Percentiles rank a stretch among this genome's conserved stretches.
Evolutionary conservation across 2,888 invertebrate genomes (phyloP).

Genomic region (Sialis lutaria): DNA sequence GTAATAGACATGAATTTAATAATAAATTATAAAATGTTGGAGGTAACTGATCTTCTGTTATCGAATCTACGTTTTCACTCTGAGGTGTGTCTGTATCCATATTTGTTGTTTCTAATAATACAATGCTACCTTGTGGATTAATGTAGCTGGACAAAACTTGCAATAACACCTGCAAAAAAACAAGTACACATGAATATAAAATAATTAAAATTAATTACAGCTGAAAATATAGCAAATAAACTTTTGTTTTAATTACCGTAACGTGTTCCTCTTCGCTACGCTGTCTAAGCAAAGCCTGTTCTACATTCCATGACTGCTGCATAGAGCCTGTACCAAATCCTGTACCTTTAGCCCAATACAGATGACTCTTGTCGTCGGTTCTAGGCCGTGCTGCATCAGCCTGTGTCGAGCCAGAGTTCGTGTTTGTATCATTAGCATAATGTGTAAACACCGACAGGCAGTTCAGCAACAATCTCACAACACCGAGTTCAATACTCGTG

Average conservation of each 20-base stretch:
- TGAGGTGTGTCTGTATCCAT: constrained; percentile 22
- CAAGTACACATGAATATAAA: background rate
- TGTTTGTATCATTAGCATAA: constrained; percentile 36
- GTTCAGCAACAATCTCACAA: constrained; percentile 67
- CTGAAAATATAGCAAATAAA: too few species aligned
- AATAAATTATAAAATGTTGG: constrained; percentile 57
- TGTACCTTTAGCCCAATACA: constrained; percentile 93
- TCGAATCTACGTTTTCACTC: constrained; percentile 24
- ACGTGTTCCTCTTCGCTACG: constrained; percentile 88
- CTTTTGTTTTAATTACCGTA: constrained; percentile 33
- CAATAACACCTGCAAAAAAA: constrained; percentile 14
- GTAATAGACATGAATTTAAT: constrained; percentile 67
- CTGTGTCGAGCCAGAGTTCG: constrained; percentile 18
- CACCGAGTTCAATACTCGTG: constrained; percentile 69
- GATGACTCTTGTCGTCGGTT: constrained; percentile 50
- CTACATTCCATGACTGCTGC: constrained; percentile 92
- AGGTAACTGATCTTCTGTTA: constrained; percentile 33
- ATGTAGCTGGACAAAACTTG: constrained; percentile 78
- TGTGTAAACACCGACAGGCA: constrained; percentile 83
- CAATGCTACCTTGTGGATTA: constrained; percentile 48
- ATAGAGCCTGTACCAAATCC: constrained; percentile 94
- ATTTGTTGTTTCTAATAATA: constrained; percentile 29
- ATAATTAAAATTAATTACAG: too few species aligned
- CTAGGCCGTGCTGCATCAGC: constrained; percentile 14
- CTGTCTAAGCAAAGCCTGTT: constrained; percentile 79